These are phyloP conservation scores for Myrmophylax atrothorax DNA, from an alignment of 2,113 vertebrate species.

Conservation along the genomic window DNA sequence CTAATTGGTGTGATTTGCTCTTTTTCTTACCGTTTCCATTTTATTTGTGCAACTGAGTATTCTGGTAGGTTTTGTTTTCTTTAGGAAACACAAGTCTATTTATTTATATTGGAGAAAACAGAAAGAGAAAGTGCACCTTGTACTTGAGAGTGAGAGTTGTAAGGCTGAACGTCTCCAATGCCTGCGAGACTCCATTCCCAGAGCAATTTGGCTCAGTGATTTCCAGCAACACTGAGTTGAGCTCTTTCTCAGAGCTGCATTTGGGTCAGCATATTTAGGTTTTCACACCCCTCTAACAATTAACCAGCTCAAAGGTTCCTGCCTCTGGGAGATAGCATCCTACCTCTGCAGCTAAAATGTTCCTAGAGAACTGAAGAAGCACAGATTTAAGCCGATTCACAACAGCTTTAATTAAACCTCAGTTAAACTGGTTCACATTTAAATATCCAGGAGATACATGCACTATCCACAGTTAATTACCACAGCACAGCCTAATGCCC, in stretches of 20 bases:
- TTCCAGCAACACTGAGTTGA: not conserved
- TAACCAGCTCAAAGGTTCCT: not conserved
- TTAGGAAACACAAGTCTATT: not conserved
- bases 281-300: not conserved
- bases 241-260: not conserved
- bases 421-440: not conserved
- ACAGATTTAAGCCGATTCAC: not conserved
- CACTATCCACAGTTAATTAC: not conserved
- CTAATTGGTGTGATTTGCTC: not conserved
- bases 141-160: not conserved
- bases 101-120: not conserved
- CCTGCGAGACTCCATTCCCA: not conserved
- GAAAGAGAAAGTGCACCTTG: not conserved
- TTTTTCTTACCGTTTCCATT: not conserved
- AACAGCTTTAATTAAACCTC: conserved; percentile 14
- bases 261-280: not conserved
- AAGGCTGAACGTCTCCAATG: not conserved
- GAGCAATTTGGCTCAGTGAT: not conserved
- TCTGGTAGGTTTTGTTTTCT: not conserved
- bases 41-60: not conserved
- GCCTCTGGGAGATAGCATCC: not conserved
- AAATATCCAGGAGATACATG: not conserved
- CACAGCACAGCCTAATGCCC: accelerated
- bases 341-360: not conserved
- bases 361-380: not conserved